Evolutionary conservation across 2,113 vertebrate genomes (phyloP).

Genomic region (Apodemus speciosus): DNA sequence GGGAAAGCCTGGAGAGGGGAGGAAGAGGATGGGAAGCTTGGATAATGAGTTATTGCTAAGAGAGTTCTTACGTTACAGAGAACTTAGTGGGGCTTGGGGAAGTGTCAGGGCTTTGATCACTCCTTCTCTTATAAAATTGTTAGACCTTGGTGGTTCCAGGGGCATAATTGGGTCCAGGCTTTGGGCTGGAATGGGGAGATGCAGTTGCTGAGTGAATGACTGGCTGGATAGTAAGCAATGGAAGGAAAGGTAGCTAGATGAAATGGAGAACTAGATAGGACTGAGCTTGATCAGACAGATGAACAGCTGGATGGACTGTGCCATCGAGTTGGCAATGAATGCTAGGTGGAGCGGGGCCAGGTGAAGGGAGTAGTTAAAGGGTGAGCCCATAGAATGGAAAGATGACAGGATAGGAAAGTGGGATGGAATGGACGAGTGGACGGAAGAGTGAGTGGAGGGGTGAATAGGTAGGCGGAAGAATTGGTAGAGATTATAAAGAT

Average conservation of each 20-base stretch:
- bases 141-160: not conserved
- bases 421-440: not conserved
- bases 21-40: not conserved
- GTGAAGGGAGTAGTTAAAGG: not conserved
- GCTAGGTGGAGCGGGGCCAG: not conserved
- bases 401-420: not conserved
- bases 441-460: not conserved
- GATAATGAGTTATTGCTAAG: not conserved
- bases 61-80: not conserved
- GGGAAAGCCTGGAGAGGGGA: not conserved
- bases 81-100: not conserved
- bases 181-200: not conserved
- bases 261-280: not conserved
- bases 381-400: not conserved
- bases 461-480: not conserved
- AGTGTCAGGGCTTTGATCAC: not conserved
- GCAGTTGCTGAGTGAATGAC: not conserved
- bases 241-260: not conserved
- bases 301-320: not conserved
- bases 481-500: not conserved
- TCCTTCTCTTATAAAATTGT: not conserved
- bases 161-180: not conserved
- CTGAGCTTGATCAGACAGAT: not conserved
- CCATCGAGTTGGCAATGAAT: not conserved
- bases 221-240: not conserved